A percentile compares a stretch with the other conserved stretches of the same genome.
Conservation (phyloP, 2,113 vertebrate genomes). For the Odocoileus hemionus region DNA sequence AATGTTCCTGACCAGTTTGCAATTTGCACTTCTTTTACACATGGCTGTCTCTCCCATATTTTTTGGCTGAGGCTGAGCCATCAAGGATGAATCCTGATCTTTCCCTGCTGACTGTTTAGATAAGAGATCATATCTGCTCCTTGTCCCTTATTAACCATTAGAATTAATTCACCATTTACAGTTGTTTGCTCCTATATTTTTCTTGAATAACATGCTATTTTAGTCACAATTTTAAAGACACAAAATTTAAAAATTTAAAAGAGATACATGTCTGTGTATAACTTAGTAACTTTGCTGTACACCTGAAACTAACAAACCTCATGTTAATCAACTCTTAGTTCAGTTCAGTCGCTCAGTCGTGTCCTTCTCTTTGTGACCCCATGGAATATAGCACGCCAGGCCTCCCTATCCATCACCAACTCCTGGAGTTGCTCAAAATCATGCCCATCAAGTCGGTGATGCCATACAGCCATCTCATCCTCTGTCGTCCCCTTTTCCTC, state of each 20-base stretch:
- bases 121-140: not conserved
- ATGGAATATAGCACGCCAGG: not conserved
- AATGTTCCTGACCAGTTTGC: not conserved
- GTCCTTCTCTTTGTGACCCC: not conserved
- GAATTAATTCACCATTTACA: not conserved
- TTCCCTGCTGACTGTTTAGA: not conserved
- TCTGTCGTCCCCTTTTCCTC: not conserved
- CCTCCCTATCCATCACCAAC: not conserved
- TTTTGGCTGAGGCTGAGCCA: not conserved
- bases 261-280: not conserved
- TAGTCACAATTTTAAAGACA: not conserved
- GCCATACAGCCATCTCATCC: not conserved
- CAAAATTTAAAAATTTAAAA: not conserved
- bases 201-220: not conserved
- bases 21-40: not conserved
- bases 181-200: not conserved
- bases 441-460: not conserved
- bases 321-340: not conserved
- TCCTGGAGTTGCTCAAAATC: not conserved
- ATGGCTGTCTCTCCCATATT: not conserved
- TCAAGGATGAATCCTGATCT: not conserved
- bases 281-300: not conserved
- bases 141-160: not conserved
- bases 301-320: not conserved
- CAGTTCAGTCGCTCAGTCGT: not conserved